Base-by-base conservation (phyloP, 2,797 vertebrate genomes). In the Vespertilio murinus region DNA sequence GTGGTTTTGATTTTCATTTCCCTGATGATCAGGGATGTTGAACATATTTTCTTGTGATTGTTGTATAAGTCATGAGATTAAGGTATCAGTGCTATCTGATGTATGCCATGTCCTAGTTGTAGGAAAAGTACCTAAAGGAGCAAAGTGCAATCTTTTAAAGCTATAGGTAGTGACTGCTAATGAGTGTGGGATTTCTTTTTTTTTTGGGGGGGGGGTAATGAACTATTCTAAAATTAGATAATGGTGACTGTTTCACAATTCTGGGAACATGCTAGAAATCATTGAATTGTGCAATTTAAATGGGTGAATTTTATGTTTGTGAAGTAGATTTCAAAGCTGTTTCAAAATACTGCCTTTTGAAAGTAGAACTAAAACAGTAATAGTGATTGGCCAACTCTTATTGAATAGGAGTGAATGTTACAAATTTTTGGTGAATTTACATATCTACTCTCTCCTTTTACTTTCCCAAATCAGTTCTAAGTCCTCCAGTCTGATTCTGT, bases 1-100 rank as follows among this genome's bases (percentile, higher is more conserved):
- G 8, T 67, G 25, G 52, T 65, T 88, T 75, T 71, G 54, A 40
- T 85, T 91, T 81, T 38, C 12, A 61, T 84, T 96, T 92, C 40
- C n/a, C 9, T 67, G 38, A 45, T 61, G 65, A 67, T 70, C 40
- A 40, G 20, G 64, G 30, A 33, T 59, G 23, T 40, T 42, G 33
- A 47, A 16, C 35, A 74, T 93, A 38, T 87, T 82, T 91, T 86
- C 33, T 42, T 35, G 71, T 65, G 54, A 17, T 84, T 91, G 2
- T 54, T 88, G 14, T 42, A 17, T 30, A 56, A 20, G 28, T 90
- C 16, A 28, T 77, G 47, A 88, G 67, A 87, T 79, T 65, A 81
- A 77, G 75, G 64, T 22, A 47, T 40, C 40, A 38, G 16, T 80
- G 64, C 64, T 20, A 38, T 61, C 40, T 54, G 45, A 25, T 79